These are phyloP conservation scores for Engraulis encrasicolus DNA, from an alignment of 2,113 vertebrate species.

Conservation along the genomic window DNA sequence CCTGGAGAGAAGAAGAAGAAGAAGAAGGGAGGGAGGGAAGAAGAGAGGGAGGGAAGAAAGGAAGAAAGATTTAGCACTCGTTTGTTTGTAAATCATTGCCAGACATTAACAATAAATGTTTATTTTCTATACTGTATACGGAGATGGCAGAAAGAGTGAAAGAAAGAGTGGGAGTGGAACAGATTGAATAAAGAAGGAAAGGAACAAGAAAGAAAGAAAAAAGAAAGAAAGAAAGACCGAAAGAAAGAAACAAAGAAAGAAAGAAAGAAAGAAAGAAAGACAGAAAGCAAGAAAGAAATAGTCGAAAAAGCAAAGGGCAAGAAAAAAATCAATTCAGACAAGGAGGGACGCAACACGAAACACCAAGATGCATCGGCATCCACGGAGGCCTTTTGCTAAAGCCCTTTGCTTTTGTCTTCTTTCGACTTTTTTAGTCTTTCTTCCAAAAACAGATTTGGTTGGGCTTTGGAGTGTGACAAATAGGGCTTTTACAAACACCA, in stretches of 20 bases:
- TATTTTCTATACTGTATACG: too few relatives aligned
- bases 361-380: background rate
- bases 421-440: background rate
- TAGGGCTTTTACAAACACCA: background rate
- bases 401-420: background rate
- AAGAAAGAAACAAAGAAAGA: background rate
- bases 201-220: background rate
- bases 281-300: background rate
- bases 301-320: too few relatives aligned
- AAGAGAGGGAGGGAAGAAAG: background rate
- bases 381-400: background rate
- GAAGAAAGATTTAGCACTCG: too few relatives aligned
- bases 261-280: too few relatives aligned
- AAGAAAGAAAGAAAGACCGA: background rate
- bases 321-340: slow-evolving; percentile 2
- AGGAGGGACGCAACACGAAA: background rate
- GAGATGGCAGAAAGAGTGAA: background rate
- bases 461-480: slow-evolving; percentile 17
- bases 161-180: background rate
- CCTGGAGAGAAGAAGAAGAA: slow-evolving; percentile 65
- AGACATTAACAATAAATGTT: too few relatives aligned
- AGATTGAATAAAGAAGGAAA: background rate
- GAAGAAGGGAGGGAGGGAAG: background rate
- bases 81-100: too few relatives aligned
- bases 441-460: background rate